Conservation (phyloP, 2,888 invertebrate species). For the Melikaiella ostensackeni region DNA sequence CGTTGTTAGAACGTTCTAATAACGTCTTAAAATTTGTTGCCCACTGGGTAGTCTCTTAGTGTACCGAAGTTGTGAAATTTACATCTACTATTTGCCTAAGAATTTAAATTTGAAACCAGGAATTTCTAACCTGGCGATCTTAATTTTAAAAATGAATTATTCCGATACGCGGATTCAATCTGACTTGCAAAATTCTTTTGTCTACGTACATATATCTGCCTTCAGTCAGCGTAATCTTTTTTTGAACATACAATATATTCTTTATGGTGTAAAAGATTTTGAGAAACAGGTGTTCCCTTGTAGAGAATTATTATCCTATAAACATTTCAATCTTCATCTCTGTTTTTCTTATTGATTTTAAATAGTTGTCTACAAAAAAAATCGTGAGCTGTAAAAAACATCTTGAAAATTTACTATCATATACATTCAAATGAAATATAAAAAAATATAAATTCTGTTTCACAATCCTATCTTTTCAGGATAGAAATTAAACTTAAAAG, state of each 20-base stretch:
- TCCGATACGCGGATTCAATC: not conserved
- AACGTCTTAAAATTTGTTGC: too few species aligned
- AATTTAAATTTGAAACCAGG: constrained; percentile 11
- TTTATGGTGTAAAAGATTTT: not conserved
- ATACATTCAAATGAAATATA: too few species aligned
- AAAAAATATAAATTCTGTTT: too few species aligned
- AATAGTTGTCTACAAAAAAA: not conserved
- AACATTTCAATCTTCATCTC: not conserved
- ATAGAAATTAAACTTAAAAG: too few species aligned
- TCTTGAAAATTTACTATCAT: too few species aligned
- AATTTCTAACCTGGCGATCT: not conserved
- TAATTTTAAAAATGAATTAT: constrained; percentile 18
- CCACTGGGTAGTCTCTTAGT: not conserved
- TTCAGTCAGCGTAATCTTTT: not conserved
- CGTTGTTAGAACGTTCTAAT: too few species aligned
- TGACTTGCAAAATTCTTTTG: constrained; percentile 29
- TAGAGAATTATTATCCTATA: not conserved
- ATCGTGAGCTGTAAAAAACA: not conserved
- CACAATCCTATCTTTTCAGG: too few species aligned
- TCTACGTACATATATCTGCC: constrained; percentile 9
- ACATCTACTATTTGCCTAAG: not conserved
- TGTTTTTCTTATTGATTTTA: not conserved
- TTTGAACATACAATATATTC: not conserved
- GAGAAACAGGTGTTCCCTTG: not conserved
- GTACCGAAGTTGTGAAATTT: not conserved